Base-by-base conservation (phyloP, 2,888 invertebrate species). In the Hirtodrosophila alboralis region DNA sequence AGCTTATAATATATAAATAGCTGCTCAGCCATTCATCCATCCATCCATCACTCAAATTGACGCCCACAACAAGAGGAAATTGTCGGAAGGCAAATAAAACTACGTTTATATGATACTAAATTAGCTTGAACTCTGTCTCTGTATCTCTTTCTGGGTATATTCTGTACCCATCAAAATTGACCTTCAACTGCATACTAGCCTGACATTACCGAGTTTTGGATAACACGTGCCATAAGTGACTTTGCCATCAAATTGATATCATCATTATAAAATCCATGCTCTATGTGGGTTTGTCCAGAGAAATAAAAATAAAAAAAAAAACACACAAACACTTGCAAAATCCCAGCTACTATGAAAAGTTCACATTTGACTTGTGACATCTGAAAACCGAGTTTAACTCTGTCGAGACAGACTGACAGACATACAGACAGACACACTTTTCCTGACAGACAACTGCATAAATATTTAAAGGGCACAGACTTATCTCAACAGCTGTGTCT, bases 331-430 rank as follows among this genome's bases (percentile, higher is more conserved):
- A 27, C 18, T 38, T n/a, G 41, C 14, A 30, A 51, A 30, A 47
- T 34, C 41, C 27, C 30, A 44, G 8, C 7, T 23, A 6, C 7
- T 23, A 6, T 23, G 2, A 53, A 59, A 66, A 59, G 57, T 56
- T 65, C 41, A 31, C 54, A 48, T 59, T 75, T 75, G 77, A 77
- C 77, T 73, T 68, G 79, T 79, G 59, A 65, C 73, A 58, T 71
- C 48, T 69, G 72, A 47, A n/a, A 45, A 34, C 59, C 6, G 36
- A 14, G 27, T 14, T 31, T 18, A 41, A 52, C 36, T 63, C 27
- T 18, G n/a, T n/a, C n/a, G n/a, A n/a, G n/a, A n/a, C 43, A 28
- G 28, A 26, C 12, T 14, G 26, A 37, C 34, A 36, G 41, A n/a
- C n/a, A n/a, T 16, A 16, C 26, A 43, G 28, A 18, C 41, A 37